Percentiles rank a stretch among this genome's conserved stretches.
Conservation (phyloP, 2,888 invertebrate genomes). For the Dryomyza anilis region DNA sequence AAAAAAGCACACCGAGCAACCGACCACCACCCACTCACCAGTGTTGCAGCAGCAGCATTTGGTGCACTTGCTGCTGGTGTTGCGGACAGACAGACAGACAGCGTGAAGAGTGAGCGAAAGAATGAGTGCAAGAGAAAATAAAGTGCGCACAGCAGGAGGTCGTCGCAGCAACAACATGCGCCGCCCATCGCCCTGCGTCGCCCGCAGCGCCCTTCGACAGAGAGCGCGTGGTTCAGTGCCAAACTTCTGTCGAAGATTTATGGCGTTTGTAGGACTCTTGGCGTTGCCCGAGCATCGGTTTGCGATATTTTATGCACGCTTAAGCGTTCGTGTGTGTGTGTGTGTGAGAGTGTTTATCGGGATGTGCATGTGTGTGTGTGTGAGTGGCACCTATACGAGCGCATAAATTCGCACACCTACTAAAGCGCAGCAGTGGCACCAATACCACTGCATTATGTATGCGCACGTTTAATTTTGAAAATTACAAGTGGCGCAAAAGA, state of each 20-base stretch:
- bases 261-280: conserved; percentile 40
- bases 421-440: neutral
- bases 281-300: conserved; percentile 31
- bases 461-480: conserved; percentile 6
- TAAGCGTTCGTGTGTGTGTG: neutral
- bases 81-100: too few species aligned
- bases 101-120: too few species aligned
- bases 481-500: conserved; percentile 20
- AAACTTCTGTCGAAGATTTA: conserved; percentile 44
- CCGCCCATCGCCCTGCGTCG: too few species aligned
- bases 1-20: too few species aligned
- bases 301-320: neutral
- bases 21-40: too few species aligned
- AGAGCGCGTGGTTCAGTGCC: conserved; percentile 15
- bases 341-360: neutral
- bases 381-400: conserved; percentile 16
- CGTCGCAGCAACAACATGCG: too few species aligned
- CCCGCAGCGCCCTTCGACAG: too few species aligned
- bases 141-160: too few species aligned
- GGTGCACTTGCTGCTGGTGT: too few species aligned
- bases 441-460: conserved; percentile 24
- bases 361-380: conserved; percentile 4
- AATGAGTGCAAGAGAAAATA: conserved; percentile 2
- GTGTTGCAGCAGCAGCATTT: conserved; percentile 29
- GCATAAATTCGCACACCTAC: conserved; percentile 19